Evolutionary conservation across 1,140 invertebrate genomes (phyloP), one percentile per base, ranked within the genome.

Genomic region (Zophobas atratus): DNA sequence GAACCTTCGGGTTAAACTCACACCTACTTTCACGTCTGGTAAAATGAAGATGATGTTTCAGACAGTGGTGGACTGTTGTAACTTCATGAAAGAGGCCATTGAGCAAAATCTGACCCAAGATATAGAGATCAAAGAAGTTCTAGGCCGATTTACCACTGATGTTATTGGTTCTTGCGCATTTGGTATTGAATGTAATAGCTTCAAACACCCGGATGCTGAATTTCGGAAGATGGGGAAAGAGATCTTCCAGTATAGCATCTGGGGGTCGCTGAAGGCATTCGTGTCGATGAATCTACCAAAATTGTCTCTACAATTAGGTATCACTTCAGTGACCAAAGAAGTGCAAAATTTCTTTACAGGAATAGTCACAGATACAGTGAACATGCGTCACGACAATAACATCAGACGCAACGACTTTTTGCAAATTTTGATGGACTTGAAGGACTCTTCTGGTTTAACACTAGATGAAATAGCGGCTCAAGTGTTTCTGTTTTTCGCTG

Each of bases 401-500:
- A 81, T 88, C 0, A 83, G 79, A 0, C 80, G 87, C 20, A 85
- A 88, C 70, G 91, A 92, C 82, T 90, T 91, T 75, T 76, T 91
- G 34, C 88, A 91, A 77, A 75, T 90, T 0, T 56, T 91, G 51
- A 82, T 90, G 5, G 88, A 92, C 38, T 6, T 63, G 57, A 63
- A 35, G 6, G 36, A 71, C 1, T 34, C 41, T 32, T 33, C 32
- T 20, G 39, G 34, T 20, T 48, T 71, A 6, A 71, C 8, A 5
- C 3, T 71, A 8, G 48, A 71, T 4, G 67, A 71, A 48, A 71
- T 91, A 1, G 87, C 89, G 0, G 88, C 89, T 1, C 92, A 93
- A 72, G 87, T 89, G 0, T 86, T 92, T 78, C 81, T 90, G 0
- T 93, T 93, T 80, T 88, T 93, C 74, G 84, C 92, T 4, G 93